Conservation (phyloP, 2,888 invertebrate species). For the Abrostola triplasia region DNA sequence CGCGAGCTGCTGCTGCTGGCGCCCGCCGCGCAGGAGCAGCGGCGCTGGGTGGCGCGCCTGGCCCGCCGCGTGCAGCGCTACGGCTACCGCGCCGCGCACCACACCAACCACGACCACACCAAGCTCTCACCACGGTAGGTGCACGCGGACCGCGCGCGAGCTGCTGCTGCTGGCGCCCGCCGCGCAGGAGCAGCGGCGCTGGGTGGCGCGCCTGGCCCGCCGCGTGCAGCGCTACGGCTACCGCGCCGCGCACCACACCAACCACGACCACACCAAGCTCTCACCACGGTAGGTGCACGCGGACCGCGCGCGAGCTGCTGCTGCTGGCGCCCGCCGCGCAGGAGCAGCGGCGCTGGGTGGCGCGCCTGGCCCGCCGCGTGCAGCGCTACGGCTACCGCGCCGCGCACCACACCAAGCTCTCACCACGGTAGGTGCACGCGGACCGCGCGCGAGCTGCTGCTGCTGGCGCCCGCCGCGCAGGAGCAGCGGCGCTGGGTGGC, state of each 20-base stretch:
- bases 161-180: not conserved
- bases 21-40: constrained; percentile 92
- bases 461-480: too few species aligned
- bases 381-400: constrained; percentile 97
- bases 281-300: constrained; percentile 56
- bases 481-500: constrained; percentile 96
- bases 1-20: constrained; percentile 91
- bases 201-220: constrained; percentile 96
- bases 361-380: constrained; percentile 96
- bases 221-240: constrained; percentile 97
- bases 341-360: constrained; percentile 97
- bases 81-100: constrained; percentile 97
- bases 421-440: constrained; percentile 53
- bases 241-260: constrained; percentile 93
- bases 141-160: constrained; percentile 32
- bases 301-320: constrained; percentile 66
- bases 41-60: constrained; percentile 96
- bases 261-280: constrained; percentile 75
- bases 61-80: constrained; percentile 97
- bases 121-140: constrained; percentile 75
- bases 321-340: constrained; percentile 2
- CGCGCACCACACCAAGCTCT: constrained; percentile 89
- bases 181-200: constrained; percentile 93
- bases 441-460: constrained; percentile 71
- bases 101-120: constrained; percentile 76